These are phyloP conservation scores for human DNA, from an alignment of 2,113 vertebrate species.

Conservation along the genomic window GRCh38 chr5:89542001-89542500, in stretches of 20 bases:
- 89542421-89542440: neutral
- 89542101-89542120: neutral
- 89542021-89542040: conserved; percentile 21
- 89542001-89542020: conserved; percentile 77
- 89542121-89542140: neutral
- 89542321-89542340: conserved; percentile 26
- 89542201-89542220: neutral
- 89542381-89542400: conserved; percentile 35
- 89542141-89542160: neutral
- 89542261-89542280: neutral
- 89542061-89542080: neutral
- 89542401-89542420: neutral
- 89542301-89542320: neutral
- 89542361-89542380: neutral
- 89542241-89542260: neutral
- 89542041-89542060: conserved; percentile 41
- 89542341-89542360: conserved; percentile 40
- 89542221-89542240: neutral
- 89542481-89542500: conserved; percentile 22
- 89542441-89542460: neutral
- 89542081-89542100: neutral
- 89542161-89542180: neutral
- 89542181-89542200: neutral
- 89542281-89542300: neutral
- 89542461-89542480: neutral